Conservation (phyloP, 2,113 vertebrate species). For the Odocoileus hemionus region DNA sequence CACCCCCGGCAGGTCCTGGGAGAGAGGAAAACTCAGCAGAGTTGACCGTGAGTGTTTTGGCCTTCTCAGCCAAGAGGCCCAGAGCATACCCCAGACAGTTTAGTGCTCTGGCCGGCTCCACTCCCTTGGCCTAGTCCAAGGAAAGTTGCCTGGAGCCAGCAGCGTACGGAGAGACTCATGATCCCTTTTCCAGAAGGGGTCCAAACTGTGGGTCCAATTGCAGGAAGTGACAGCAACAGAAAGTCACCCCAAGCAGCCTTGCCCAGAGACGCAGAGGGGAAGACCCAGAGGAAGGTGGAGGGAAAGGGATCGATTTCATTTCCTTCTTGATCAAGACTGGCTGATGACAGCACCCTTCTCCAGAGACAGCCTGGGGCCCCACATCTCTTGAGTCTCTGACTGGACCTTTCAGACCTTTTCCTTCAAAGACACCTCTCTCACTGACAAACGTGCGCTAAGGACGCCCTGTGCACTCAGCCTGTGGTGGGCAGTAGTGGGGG, state of each 20-base stretch:
- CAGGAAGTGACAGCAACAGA: slow-evolving; percentile 42
- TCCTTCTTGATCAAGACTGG: neutral
- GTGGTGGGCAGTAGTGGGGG: neutral
- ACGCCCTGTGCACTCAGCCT: neutral
- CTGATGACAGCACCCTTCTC: neutral
- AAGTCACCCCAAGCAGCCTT: neutral
- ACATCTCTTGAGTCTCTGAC: neutral
- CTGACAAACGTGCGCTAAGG: neutral
- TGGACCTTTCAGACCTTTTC: neutral
- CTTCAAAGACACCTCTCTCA: neutral
- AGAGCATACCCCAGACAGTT: slow-evolving; percentile 11
- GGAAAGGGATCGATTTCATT: neutral
- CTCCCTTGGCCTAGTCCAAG: neutral
- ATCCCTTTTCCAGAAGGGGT: slow-evolving; percentile 60
- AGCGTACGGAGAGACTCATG: slow-evolving; percentile 41
- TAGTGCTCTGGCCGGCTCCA: neutral
- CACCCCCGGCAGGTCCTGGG: neutral
- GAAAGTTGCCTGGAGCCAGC: slow-evolving; percentile 36
- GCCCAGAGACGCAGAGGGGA: neutral
- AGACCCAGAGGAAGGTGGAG: neutral
- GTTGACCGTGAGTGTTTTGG: neutral
- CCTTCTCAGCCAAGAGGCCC: slow-evolving; percentile 50
- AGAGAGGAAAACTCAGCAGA: neutral
- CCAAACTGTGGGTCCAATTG: slow-evolving; percentile 26
- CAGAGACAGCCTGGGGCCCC: neutral